Evolutionary conservation across 2,797 vertebrate genomes (phyloP).

Genomic region (Hippocampus kuda): DNA sequence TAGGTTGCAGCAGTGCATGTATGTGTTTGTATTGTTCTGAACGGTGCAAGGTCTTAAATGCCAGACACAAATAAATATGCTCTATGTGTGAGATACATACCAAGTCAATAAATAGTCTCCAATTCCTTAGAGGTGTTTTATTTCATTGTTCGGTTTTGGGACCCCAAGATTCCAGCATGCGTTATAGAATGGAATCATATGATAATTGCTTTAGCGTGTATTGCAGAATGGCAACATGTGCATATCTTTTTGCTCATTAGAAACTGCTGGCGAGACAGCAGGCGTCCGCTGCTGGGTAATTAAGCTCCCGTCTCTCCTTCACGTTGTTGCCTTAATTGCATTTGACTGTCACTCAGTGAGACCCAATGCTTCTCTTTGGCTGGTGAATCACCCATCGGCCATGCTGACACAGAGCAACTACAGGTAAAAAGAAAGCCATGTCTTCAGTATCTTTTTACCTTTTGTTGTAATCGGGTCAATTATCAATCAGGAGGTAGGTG

Average conservation of each 20-base stretch:
- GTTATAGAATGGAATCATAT: constrained; percentile 32
- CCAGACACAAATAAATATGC: constrained; percentile 14
- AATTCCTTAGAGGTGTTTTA: constrained; percentile 23
- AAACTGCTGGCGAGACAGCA: constrained; percentile 38
- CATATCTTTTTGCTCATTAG: constrained; percentile 62
- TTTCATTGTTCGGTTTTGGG: constrained; percentile 22
- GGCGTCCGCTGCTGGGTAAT: constrained; percentile 32
- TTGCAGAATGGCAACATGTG: constrained; percentile 26
- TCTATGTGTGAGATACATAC: background rate
- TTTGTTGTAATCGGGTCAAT: background rate
- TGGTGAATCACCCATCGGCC: constrained; percentile 49
- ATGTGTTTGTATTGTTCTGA: background rate
- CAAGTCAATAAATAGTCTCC: constrained; percentile 20
- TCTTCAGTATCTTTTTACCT: background rate
- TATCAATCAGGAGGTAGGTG: background rate
- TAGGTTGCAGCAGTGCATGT: background rate
- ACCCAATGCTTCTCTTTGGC: constrained; percentile 30
- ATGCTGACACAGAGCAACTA: constrained; percentile 60
- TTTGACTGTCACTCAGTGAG: constrained; percentile 28
- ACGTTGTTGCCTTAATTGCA: constrained; percentile 35
- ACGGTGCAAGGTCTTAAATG: constrained; percentile 13
- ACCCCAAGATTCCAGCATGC: constrained; percentile 2
- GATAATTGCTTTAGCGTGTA: constrained; percentile 27
- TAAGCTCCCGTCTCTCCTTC: constrained; percentile 35
- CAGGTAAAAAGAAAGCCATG: background rate